Percentiles rank a stretch among this genome's conserved stretches.
Conservation (phyloP, 1,140 invertebrate genomes). For the Lamellibrachia luymesi region DNA sequence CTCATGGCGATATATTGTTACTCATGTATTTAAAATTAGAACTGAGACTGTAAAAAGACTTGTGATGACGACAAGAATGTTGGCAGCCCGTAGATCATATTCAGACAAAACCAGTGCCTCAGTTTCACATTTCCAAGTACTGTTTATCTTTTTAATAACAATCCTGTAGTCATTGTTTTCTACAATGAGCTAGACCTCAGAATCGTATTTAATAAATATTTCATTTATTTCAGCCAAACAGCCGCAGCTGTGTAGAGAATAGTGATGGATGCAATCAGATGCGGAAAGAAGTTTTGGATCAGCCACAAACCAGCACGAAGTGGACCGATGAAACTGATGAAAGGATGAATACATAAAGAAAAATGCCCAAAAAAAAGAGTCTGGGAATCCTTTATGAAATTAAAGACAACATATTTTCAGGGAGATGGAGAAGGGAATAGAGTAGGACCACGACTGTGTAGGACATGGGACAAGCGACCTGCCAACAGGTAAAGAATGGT, state of each 20-base stretch:
- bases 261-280: not conserved
- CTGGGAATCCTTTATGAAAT: not conserved
- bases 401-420: not conserved
- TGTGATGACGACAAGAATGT: no score
- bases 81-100: no score
- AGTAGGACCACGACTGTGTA: not conserved
- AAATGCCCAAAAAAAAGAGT: not conserved
- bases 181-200: not conserved
- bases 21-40: not conserved
- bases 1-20: not conserved
- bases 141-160: no score
- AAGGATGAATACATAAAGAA: not conserved
- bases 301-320: not conserved
- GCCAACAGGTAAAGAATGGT: not conserved
- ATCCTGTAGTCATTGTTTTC: no score
- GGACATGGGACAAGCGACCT: not conserved
- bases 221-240: not conserved
- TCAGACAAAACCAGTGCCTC: no score
- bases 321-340: not conserved
- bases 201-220: not conserved
- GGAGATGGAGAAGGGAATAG: not conserved
- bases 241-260: not conserved
- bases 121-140: no score
- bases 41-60: not conserved
- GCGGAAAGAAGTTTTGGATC: not conserved